Evolutionary conservation across 2,113 vertebrate species (phyloP).

Genomic region (Brachyistius frenatus): DNA sequence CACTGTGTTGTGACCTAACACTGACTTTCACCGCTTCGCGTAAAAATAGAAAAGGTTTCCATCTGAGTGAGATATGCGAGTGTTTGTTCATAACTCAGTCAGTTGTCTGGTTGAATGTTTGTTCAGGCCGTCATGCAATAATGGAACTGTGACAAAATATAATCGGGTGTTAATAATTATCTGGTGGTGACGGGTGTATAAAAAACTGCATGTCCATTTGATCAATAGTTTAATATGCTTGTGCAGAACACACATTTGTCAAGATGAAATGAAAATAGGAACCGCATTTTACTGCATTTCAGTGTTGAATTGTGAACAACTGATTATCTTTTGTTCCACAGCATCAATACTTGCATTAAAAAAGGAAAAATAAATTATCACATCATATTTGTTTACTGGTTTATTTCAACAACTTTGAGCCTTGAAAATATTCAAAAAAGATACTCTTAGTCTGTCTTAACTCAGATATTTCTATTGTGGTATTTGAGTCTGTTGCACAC

Average conservation of each 20-base stretch:
- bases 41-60: slow-evolving; percentile 34
- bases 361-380: no score
- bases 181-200: slow-evolving; percentile 34
- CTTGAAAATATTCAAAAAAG: no score
- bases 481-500: background rate
- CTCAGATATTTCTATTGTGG: background rate
- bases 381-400: no score
- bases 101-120: slow-evolving; percentile 28
- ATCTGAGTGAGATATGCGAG: background rate
- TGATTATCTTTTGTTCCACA: no score
- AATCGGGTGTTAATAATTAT: slow-evolving; percentile 31
- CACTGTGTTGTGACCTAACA: background rate
- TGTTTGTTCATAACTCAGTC: slow-evolving; percentile 29
- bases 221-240: background rate
- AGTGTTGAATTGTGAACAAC: background rate
- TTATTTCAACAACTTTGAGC: no score
- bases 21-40: slow-evolving; percentile 6
- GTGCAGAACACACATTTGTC: background rate
- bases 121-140: background rate
- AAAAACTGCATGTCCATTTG: slow-evolving; percentile 2
- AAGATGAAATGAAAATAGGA: background rate
- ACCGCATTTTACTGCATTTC: no score
- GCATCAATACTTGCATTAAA: no score
- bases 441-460: no score
- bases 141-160: slow-evolving; percentile 2